These are phyloP conservation scores for Lutra lutra DNA, from an alignment of 2,797 vertebrate genomes.

Conservation along the genomic window DNA sequence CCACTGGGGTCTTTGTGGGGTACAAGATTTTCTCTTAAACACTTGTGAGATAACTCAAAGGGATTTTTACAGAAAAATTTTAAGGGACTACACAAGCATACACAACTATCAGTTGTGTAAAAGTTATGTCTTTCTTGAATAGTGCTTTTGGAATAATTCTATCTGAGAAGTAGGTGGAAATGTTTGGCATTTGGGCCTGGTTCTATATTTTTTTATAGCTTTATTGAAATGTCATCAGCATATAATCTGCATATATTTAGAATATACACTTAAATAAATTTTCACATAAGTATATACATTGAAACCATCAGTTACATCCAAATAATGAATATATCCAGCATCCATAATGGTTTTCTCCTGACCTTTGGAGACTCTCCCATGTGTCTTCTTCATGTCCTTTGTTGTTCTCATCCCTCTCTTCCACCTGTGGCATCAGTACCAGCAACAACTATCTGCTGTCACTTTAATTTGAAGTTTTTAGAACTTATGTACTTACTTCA, in stretches of 20 bases:
- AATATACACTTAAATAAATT: neutral
- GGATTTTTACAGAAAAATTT: neutral
- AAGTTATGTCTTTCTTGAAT: neutral
- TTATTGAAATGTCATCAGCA: neutral
- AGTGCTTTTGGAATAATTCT: neutral
- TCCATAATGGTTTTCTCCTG: too few species aligned
- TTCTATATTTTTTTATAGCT: neutral
- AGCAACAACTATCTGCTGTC: neutral
- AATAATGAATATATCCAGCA: neutral
- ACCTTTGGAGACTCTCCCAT: neutral
- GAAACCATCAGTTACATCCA: neutral
- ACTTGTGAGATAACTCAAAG: neutral
- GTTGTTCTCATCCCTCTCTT: neutral
- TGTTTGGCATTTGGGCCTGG: neutral
- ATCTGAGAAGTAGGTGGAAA: neutral
- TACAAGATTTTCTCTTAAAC: neutral
- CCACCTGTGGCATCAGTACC: neutral
- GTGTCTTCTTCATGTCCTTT: neutral
- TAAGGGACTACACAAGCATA: neutral
- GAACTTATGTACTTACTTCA: neutral
- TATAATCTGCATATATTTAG: neutral
- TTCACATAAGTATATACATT: neutral
- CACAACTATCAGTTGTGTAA: neutral
- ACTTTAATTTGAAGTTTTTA: neutral
- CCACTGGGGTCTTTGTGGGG: neutral